These are phyloP conservation scores for Calephelis perditalis DNA, from an alignment of 2,888 invertebrate species.

Conservation along the genomic window DNA sequence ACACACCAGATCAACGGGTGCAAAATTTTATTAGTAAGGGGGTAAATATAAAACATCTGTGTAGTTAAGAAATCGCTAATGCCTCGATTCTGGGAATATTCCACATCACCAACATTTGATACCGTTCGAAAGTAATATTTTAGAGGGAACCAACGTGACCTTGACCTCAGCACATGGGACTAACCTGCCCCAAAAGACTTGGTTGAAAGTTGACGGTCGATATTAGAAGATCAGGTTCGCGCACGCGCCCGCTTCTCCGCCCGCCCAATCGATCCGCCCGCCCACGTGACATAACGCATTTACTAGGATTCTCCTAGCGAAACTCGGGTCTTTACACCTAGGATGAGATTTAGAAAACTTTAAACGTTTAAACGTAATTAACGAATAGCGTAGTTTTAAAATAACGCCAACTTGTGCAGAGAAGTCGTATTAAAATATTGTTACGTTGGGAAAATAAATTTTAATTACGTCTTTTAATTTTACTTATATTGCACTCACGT, in stretches of 20 bases:
- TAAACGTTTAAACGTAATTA: neutral
- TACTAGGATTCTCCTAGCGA: slow-evolving; percentile 70
- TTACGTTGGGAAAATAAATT: neutral
- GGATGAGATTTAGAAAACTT: neutral
- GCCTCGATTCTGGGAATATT: too few relatives aligned
- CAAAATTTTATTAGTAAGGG: too few relatives aligned
- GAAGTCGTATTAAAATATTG: neutral
- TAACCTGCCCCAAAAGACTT: slow-evolving; percentile 78
- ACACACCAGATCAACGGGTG: too few relatives aligned
- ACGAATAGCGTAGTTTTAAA: neutral
- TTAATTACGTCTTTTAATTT: too few relatives aligned
- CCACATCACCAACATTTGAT: neutral
- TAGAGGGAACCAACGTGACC: slow-evolving; percentile 64
- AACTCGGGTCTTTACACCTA: slow-evolving; percentile 35
- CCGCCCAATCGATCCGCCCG: slow-evolving; percentile 66
- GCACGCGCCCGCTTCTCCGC: slow-evolving; percentile 57
- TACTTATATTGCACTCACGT: too few relatives aligned
- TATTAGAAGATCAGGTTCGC: slow-evolving; percentile 60
- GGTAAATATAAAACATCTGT: too few relatives aligned
- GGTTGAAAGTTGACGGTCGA: slow-evolving; percentile 67
- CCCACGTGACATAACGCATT: slow-evolving; percentile 75
- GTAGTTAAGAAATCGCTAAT: too few relatives aligned
- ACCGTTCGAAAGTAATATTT: slow-evolving; percentile 27
- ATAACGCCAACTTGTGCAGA: neutral
- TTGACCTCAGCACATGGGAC: slow-evolving; percentile 76